Evolutionary conservation across 2,797 vertebrate species (phyloP), one percentile per base, ranked within the genome.

Genomic region (Rachycentron canadum): DNA sequence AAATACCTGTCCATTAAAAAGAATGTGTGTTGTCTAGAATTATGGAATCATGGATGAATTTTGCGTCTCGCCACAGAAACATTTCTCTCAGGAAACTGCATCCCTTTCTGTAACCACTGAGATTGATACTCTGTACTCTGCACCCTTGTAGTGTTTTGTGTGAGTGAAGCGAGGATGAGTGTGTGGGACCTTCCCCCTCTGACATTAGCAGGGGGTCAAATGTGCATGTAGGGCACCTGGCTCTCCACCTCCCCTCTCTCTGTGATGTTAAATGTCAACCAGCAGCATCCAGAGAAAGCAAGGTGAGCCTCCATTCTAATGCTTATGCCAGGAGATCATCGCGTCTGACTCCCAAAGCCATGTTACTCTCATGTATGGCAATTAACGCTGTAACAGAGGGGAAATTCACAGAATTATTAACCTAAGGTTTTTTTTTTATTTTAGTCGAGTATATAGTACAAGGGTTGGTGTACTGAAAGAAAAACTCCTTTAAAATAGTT

Each of bases 211-310:
- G 88, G 92, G 89, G 95, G 94, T 95, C 94, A 96, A 90, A 94
- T 79, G 90, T 92, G 91, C 94, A 94, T 95, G 94, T 95, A 91
- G 91, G 93, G 90, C 94, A 94, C 91, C 87, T 94, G 93, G 92
- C 93, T 92, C 90, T 92, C 85, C 88, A 93, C 91, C 93, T 94
- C 94, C 95, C 87, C 90, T 93, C 90, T 92, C 94, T 95, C 89
- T 90, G 87, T 93, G 94, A 93, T 94, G 91, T 93, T 94, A 95
- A 95, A 95, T 96, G 95, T 95, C 95, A 95, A 90, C 90, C 84
- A 88, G 88, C 89, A 88, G 83, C 81, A 86, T 90, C 88, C 88
- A 87, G 53, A 90, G 79, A 88, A 91, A 91, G 88, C 86, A 78
- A 89, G 78, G 79, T 79, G 82, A 89, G 88, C 88, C 81, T 91